These are phyloP conservation scores for Glaucomys volans DNA, from an alignment of 2,113 vertebrate species.

Conservation along the genomic window DNA sequence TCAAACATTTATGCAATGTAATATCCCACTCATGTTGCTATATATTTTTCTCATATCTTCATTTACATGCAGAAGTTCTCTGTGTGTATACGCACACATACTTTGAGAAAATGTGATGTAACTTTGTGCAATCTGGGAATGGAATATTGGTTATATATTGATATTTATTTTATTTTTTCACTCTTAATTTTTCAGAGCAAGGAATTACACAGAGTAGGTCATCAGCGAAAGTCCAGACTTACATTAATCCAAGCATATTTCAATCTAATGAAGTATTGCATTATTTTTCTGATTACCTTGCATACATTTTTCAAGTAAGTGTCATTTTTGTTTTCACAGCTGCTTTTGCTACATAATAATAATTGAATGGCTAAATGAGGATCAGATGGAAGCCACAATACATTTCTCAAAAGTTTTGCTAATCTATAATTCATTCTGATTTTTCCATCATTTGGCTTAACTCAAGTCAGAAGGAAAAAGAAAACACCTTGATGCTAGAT, in stretches of 20 bases:
- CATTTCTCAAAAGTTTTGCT: neutral
- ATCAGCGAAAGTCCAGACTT: neutral
- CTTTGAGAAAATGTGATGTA: too few relatives aligned
- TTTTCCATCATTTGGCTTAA: neutral
- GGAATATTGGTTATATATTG: neutral
- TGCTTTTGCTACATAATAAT: neutral
- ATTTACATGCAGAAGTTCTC: neutral
- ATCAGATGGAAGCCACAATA: neutral
- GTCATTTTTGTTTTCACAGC: neutral
- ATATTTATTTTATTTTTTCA: neutral
- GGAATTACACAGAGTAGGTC: neutral
- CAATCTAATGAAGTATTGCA: neutral
- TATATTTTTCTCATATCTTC: neutral
- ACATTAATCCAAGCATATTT: neutral
- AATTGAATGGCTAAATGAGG: neutral
- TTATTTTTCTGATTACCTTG: neutral
- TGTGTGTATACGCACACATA: too few relatives aligned
- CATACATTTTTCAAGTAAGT: neutral
- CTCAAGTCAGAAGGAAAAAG: neutral
- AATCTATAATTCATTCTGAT: neutral
- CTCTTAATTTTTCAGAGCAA: neutral
- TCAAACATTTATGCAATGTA: neutral
- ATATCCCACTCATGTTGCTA: neutral
- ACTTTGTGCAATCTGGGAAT: too few relatives aligned
- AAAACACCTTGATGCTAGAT: neutral